Base-by-base conservation (phyloP, 1,140 invertebrate genomes). In the Hyles euphorbiae region DNA sequence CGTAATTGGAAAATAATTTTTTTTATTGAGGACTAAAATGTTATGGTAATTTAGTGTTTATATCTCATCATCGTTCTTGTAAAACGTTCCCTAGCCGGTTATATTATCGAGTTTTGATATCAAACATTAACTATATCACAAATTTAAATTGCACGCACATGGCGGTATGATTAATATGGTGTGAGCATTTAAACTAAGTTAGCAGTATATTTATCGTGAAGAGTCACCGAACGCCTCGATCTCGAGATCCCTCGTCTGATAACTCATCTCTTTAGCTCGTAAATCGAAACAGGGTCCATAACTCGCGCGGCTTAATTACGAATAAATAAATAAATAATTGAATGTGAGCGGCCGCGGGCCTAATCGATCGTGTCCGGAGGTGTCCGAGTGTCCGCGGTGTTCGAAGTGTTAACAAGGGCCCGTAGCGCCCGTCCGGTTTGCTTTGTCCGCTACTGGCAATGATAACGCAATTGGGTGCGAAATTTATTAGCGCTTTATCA, bases 251-350 rank as follows among this genome's bases (percentile, higher is more conserved):
- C 45, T 56, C 61, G 55, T 48, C 63, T 78, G 84, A 87, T 87
- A 87, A 77, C 70, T 80, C 74, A 78, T 78, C 78, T 67, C 68
- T 67, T 50, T 57, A 60, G 72, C 56, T 81, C 78, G 78, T 88
- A 88, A 88, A 86, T 88, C 76, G 71, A 53, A 58, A 48, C 51
- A 50, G 43, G 62, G 66, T 34, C 75, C 78, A 84, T 87, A 87
- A 88, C 82, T 88, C 78, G 74, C 71, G 76, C 72, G 65, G 69
- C 73, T 88, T 88, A 87, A 88, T 88, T 88, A 88, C 83, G 83
- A 84, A 88, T 88, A 87, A 87, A 87, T 87, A 87, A 87, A 87
- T 87, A 88, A 88, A 88, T 88, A 88, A 88, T 88, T 87, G 85
- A 88, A 88, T 81, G 81, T 83, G 78, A 86, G 76, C 78, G 80